Evolutionary conservation across 2,888 invertebrate species (phyloP).

Genomic region (Malacosoma neustria): DNA sequence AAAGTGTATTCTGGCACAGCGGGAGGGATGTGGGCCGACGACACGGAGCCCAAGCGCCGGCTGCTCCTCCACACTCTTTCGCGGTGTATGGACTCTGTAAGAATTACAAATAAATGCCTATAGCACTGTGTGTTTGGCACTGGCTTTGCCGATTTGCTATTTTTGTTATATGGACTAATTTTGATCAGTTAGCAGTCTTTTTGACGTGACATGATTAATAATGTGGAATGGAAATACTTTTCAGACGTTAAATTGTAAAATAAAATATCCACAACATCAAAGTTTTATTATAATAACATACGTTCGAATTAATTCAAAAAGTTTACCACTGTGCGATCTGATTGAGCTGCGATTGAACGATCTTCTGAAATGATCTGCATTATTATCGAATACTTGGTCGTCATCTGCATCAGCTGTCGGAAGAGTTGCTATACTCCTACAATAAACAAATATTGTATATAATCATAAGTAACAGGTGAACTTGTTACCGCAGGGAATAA

Average conservation of each 20-base stretch:
- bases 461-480: too few species aligned
- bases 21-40: slow-evolving; percentile 18
- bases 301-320: not conserved
- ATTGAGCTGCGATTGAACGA: slow-evolving; percentile 24
- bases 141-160: too few species aligned
- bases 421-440: slow-evolving; percentile 28
- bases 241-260: too few species aligned
- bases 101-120: not conserved
- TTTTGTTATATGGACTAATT: too few species aligned
- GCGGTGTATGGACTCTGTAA: slow-evolving; percentile 25
- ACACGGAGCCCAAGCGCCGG: slow-evolving; percentile 25
- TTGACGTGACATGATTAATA: too few species aligned
- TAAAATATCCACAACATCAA: too few species aligned
- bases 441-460: not conserved
- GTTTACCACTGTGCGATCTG: slow-evolving; percentile 4
- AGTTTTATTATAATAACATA: too few species aligned
- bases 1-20: slow-evolving; percentile 18
- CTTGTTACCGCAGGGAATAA: too few species aligned
- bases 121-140: too few species aligned
- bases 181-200: too few species aligned
- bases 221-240: too few species aligned
- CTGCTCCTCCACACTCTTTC: slow-evolving; percentile 33
- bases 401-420: slow-evolving; percentile 15
- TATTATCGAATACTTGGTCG: slow-evolving; percentile 14
- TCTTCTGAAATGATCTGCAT: slow-evolving; percentile 13